phyloP scores from a whole-genome alignment of 2,888 invertebrate genomes.

The Thymelicus acteon region DNA sequence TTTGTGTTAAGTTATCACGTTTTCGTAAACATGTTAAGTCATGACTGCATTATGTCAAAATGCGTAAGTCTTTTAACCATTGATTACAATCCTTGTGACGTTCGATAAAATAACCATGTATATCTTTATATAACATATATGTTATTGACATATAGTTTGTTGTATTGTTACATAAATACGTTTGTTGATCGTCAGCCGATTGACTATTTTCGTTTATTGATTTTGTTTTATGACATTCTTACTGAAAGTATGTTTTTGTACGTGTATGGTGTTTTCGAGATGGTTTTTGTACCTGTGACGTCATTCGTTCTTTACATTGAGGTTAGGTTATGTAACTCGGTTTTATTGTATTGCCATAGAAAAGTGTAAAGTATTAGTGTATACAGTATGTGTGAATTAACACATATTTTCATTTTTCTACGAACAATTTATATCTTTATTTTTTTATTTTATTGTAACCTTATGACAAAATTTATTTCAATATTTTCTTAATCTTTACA shows the following conservation, averaged over 20 bases:
- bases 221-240: slow-evolving; percentile 16
- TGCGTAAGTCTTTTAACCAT: slow-evolving; percentile 42
- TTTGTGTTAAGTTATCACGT: slow-evolving; percentile 10
- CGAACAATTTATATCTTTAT: too few relatives aligned
- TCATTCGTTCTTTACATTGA: slow-evolving; percentile 57
- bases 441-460: too few relatives aligned
- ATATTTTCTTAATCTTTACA: too few relatives aligned
- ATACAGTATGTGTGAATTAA: background rate
- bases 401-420: background rate
- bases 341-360: slow-evolving; percentile 43
- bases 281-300: slow-evolving; percentile 51
- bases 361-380: background rate
- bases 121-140: background rate
- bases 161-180: slow-evolving; percentile 27
- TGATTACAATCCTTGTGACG: slow-evolving; percentile 13
- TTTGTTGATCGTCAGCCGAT: slow-evolving; percentile 1
- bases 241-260: background rate
- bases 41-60: slow-evolving; percentile 75
- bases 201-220: slow-evolving; percentile 27
- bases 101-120: background rate
- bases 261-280: slow-evolving; percentile 6
- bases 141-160: background rate
- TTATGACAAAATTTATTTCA: too few relatives aligned
- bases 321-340: slow-evolving; percentile 77
- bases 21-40: slow-evolving; percentile 46